phyloP scores from a whole-genome alignment of 2,888 invertebrate species.

The Drosophila anomalipes region DNA sequence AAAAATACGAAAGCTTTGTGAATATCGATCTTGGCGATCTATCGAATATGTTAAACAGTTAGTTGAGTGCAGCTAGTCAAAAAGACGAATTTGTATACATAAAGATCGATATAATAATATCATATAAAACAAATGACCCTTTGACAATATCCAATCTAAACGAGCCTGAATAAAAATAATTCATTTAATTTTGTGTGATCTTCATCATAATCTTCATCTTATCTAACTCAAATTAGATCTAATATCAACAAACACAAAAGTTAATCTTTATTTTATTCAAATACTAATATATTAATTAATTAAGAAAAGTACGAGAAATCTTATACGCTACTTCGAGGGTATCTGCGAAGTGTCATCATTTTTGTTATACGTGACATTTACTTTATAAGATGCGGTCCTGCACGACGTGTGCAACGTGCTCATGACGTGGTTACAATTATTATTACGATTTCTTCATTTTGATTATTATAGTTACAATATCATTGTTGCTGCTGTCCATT shows the following conservation, averaged over 20 bases:
- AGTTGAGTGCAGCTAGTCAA: neutral
- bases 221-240: neutral
- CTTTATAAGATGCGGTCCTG: constrained; percentile 6
- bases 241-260: neutral
- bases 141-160: no score
- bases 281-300: neutral
- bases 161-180: no score
- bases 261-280: neutral
- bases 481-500: constrained; percentile 68
- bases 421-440: constrained; percentile 79
- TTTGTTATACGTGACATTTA: neutral
- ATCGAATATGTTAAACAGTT: neutral
- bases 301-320: neutral
- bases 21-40: neutral
- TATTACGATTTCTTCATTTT: constrained; percentile 67
- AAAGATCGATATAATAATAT: neutral
- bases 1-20: neutral
- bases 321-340: constrained; percentile 12
- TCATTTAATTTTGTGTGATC: neutral
- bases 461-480: constrained; percentile 49
- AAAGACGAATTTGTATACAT: neutral
- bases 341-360: neutral
- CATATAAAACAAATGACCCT: neutral
- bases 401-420: constrained; percentile 59
- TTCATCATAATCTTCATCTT: neutral